Evolutionary conservation across 1,140 invertebrate genomes (phyloP), one percentile per base, ranked within the genome.

Genomic region (Drosophila trapezifrons): DNA sequence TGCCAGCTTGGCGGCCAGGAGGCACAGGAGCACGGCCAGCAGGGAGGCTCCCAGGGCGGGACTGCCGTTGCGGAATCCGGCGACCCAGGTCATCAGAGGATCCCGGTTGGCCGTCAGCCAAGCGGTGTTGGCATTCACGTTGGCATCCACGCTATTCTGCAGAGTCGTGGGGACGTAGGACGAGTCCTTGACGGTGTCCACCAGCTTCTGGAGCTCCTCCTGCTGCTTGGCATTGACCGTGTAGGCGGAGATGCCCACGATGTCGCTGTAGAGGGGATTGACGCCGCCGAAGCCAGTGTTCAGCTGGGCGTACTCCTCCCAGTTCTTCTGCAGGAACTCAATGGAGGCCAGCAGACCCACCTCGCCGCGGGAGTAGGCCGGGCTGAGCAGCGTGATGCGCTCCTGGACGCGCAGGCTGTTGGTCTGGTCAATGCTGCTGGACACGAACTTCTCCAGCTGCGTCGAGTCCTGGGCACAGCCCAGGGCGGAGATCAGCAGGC

Each of bases 401-500:
- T 91, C 90, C 54, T 91, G 90, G 1, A 20, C 37, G 22, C 85
- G 78, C 43, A 91, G 38, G 27, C 67, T 46, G 15, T 81, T 80
- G 10, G 4, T 29, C 17, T 37, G 0, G 32, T 86, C 82, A 64
- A 91, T 87, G 29, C 85, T 90, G 59, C 85, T 91, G 32, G 52
- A 35, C 9, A 92, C 70, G 37, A 89, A 91, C 59, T 85, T 90
- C 15, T 73, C 35, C 46, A 91, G 32, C 15, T 80, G 85, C 0
- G 40, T 40, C 5, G 57, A 20, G 7, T 94, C 87, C 59, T 87
- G 76, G 2, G 89, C 43, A 67, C 95, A 96, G 4, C 93, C 94
- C 22, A 96, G 91, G 10, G 80, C 81, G 0, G 95, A 84, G 37
- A 96, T 93, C 0, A 92, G 81, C 13, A 79, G 55, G 0, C 74